Evolutionary conservation across 2,797 vertebrate genomes (phyloP).

Genomic region (Peromyscus aztecus): DNA sequence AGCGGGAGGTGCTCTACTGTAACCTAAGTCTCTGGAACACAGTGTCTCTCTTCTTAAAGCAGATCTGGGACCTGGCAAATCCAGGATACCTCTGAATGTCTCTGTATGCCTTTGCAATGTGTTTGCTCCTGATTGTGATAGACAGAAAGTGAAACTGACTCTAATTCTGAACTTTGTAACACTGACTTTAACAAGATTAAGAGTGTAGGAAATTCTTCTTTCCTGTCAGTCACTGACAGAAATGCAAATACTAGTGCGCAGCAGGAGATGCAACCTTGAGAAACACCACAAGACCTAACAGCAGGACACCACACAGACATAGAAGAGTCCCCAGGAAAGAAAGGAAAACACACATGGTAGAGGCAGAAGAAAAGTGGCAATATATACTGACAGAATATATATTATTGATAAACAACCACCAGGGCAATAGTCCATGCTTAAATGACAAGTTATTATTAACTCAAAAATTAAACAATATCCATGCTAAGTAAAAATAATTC

Average conservation of each 20-base stretch:
- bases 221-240: constrained; percentile 69
- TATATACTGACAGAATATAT: not conserved
- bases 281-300: not conserved
- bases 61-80: not conserved
- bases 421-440: not conserved
- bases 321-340: not conserved
- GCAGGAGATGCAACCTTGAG: constrained; percentile 28
- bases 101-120: constrained; percentile 21
- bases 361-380: not conserved
- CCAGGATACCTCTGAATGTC: constrained; percentile 31
- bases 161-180: constrained; percentile 74
- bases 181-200: constrained; percentile 70
- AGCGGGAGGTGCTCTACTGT: not conserved
- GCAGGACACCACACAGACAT: not conserved
- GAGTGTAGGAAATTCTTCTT: constrained; percentile 52
- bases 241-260: constrained; percentile 43
- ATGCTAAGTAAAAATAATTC: not conserved
- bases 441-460: constrained; percentile 13
- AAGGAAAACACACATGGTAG: not conserved
- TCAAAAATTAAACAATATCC: not conserved
- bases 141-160: constrained; percentile 68
- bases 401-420: not conserved
- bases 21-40: not conserved
- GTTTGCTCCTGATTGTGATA: constrained; percentile 50
- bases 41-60: not conserved